Conservation (phyloP, 2,888 invertebrate species). For the Folsomia candida region DNA sequence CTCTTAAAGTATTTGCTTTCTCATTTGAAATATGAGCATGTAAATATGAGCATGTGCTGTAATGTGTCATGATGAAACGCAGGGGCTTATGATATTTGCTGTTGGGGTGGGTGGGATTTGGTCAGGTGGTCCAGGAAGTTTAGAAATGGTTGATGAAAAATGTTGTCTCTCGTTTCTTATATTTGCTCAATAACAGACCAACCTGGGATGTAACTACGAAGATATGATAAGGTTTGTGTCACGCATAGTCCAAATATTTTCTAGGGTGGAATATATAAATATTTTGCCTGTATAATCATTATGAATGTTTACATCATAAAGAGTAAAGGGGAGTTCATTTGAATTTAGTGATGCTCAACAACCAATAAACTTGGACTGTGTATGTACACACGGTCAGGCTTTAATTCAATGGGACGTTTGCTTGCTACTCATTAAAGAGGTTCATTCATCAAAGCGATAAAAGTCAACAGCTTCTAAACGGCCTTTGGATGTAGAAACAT, state of each 20-base stretch:
- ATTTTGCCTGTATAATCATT: too few relatives aligned
- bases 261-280: too few relatives aligned
- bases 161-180: too few relatives aligned
- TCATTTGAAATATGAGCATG: too few relatives aligned
- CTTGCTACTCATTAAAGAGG: constrained; percentile 44
- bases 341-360: constrained; percentile 38
- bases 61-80: too few relatives aligned
- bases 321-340: constrained; percentile 39
- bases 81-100: not conserved
- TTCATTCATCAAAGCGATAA: constrained; percentile 46
- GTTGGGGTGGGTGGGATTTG: constrained; percentile 21
- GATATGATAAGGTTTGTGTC: too few relatives aligned
- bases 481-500: too few relatives aligned
- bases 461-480: constrained; percentile 18
- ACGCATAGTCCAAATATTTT: too few relatives aligned
- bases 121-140: constrained; percentile 30
- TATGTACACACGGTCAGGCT: constrained; percentile 26
- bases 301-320: constrained; percentile 31
- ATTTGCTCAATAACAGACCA: too few relatives aligned
- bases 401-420: constrained; percentile 10
- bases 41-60: too few relatives aligned
- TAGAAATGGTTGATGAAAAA: too few relatives aligned
- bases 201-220: too few relatives aligned
- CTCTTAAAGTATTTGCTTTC: not conserved
- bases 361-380: constrained; percentile 20